These are phyloP conservation scores for Chrysemys picta DNA, from an alignment of 2,113 vertebrate genomes.

Conservation along the genomic window DNA sequence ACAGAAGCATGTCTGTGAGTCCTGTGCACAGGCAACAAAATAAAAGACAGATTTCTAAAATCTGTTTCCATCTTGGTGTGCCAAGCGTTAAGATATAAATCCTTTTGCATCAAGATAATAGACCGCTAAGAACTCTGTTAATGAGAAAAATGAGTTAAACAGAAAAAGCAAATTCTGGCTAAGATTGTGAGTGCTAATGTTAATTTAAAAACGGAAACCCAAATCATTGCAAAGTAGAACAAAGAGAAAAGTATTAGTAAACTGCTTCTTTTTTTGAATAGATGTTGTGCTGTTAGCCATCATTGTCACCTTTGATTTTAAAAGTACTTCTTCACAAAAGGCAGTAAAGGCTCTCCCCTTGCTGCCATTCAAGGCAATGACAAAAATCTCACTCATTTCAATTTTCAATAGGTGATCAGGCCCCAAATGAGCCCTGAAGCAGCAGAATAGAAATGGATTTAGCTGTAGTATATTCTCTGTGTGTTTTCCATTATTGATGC, in stretches of 20 bases:
- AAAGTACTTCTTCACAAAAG: not conserved
- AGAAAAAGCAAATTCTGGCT: constrained; percentile 39
- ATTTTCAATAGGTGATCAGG: accelerated
- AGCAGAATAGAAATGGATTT: not conserved
- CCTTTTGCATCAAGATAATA: constrained; percentile 8
- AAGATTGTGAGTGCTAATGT: not conserved
- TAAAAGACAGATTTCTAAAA: constrained; percentile 9
- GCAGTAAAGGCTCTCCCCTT: not conserved
- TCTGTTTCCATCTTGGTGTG: not conserved
- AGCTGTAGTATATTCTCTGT: not conserved
- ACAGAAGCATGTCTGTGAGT: not conserved
- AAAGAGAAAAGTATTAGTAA: not conserved
- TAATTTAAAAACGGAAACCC: not conserved
- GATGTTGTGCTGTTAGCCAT: not conserved
- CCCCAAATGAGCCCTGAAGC: accelerated
- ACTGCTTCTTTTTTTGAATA: not conserved
- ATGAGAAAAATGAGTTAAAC: constrained; percentile 9
- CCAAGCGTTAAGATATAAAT: constrained; percentile 40
- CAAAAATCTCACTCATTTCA: accelerated
- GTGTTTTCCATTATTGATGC: not conserved
- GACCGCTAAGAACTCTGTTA: constrained; percentile 2
- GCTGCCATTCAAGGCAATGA: not conserved
- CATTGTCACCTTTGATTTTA: not conserved
- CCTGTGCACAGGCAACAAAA: not conserved
- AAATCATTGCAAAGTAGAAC: not conserved